Base-by-base conservation (phyloP, 2,113 vertebrate species). In the Indri indri region DNA sequence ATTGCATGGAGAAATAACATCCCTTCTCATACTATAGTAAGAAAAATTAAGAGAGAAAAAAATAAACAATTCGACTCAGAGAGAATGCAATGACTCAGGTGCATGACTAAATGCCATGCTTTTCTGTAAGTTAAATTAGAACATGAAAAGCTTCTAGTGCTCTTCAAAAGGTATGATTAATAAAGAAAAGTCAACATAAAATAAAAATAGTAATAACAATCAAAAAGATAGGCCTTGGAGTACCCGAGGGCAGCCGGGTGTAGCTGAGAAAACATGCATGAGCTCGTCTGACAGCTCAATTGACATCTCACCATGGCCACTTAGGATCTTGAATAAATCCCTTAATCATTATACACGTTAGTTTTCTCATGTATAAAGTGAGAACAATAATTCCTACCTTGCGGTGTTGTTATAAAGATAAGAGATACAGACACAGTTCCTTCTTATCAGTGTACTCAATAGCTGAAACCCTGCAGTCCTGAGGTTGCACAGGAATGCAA, bases 261-360 rank as follows among this genome's bases (percentile, higher is more conserved):
- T 2, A 25, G 73, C 4, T 22, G 45, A 18, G 70, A 88, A 40
- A 6, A 6, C 5, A 6, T 0, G 0, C 6, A 1, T 20, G 47
- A 6, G 13, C 27, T 81, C 91, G 18, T 47, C 54, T 65, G 61
- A 52, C 32, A 34, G 22, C 57, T 70, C 95, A 88, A 2, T 65
- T 73, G 52, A 40, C 8, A 32, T n/a, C 87, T 89, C 65, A 22
- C n/a, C 10, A 2, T 1, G 9, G n/a, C 12, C 22, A 37, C 4
- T n/a, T n/a, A 59, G n/a, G 20, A 34, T 74, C 37, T 76, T 77
- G 18, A 87, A 45, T 37, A 45, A 42, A 37, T 37, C n/a, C 45
- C 22, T 52, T 30, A 68, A 73, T 30, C 3, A 5, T 14, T 18
- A 1, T 27, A 22, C 74, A 74, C 10, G 37, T 71, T 66, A 16